These are phyloP conservation scores for Conus betulinus DNA, from an alignment of 1,140 invertebrate genomes.

Conservation along the genomic window DNA sequence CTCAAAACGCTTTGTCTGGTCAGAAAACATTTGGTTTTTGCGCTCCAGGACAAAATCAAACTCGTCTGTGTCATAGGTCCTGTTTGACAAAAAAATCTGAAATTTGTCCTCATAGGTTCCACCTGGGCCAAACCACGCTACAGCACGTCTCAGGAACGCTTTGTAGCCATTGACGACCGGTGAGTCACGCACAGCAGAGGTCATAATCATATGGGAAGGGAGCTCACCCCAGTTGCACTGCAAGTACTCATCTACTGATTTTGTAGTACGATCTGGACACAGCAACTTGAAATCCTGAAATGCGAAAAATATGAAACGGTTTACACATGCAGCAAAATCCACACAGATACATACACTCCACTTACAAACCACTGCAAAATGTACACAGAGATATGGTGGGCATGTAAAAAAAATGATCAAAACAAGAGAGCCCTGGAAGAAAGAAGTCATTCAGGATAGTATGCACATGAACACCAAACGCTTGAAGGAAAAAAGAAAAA, in stretches of 20 bases:
- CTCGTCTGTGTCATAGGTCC: constrained; percentile 39
- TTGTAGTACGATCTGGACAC: constrained; percentile 85
- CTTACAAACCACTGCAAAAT: neutral
- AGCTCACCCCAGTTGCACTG: constrained; percentile 81
- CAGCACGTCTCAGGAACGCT: constrained; percentile 56
- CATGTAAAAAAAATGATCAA: too few species aligned
- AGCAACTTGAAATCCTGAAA: constrained; percentile 86
- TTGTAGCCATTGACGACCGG: constrained; percentile 56
- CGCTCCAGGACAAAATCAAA: constrained; percentile 39
- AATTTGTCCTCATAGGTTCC: constrained; percentile 54
- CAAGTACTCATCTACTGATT: constrained; percentile 59
- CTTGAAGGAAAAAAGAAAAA: too few species aligned
- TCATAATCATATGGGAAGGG: constrained; percentile 87
- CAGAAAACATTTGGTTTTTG: constrained; percentile 72
- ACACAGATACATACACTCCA: too few species aligned
- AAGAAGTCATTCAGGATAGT: neutral
- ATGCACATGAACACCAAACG: too few species aligned
- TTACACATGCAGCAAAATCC: neutral
- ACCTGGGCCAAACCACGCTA: constrained; percentile 55
- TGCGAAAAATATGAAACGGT: constrained; percentile 7
- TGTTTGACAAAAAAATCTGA: constrained; percentile 58
- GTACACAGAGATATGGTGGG: neutral
- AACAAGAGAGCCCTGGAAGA: neutral
- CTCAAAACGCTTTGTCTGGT: constrained; percentile 66
- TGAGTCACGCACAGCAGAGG: constrained; percentile 56